Percentiles rank a stretch among this genome's conserved stretches.
Conservation (phyloP, 2,113 vertebrate genomes). For the Zosterops hypoxanthus region DNA sequence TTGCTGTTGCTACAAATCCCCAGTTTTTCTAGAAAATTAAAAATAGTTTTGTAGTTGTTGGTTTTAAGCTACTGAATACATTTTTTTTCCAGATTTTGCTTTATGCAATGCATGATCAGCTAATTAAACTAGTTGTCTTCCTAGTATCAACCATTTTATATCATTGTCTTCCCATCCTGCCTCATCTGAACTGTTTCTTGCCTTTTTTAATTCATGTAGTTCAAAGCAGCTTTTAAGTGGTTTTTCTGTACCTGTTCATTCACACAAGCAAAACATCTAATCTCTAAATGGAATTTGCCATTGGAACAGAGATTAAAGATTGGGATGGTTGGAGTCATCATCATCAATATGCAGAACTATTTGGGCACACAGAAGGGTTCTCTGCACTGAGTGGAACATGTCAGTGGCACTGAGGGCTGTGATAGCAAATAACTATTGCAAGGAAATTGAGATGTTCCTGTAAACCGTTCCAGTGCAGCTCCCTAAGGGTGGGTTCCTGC, state of each 20-base stretch:
- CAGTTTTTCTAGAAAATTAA: background rate
- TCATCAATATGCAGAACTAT: rapidly evolving
- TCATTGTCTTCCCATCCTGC: background rate
- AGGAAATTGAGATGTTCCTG: background rate
- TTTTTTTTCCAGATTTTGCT: background rate
- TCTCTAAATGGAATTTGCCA: background rate
- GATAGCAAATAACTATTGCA: background rate
- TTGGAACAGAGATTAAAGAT: background rate
- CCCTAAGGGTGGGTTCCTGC: background rate
- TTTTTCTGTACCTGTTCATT: background rate
- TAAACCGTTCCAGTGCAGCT: background rate
- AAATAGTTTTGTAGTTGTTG: background rate
- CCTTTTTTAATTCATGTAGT: background rate
- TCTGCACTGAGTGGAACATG: background rate
- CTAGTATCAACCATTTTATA: background rate
- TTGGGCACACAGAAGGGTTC: background rate
- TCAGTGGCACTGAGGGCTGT: background rate
- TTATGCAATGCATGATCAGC: background rate
- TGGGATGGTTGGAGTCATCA: background rate
- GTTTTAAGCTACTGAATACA: background rate
- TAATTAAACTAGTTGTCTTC: background rate
- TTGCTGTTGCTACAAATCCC: background rate
- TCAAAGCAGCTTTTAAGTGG: background rate
- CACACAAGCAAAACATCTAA: background rate
- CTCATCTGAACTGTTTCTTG: background rate